Base-by-base conservation (phyloP, 2,888 invertebrate genomes). In the Blastobasis lacticolella region DNA sequence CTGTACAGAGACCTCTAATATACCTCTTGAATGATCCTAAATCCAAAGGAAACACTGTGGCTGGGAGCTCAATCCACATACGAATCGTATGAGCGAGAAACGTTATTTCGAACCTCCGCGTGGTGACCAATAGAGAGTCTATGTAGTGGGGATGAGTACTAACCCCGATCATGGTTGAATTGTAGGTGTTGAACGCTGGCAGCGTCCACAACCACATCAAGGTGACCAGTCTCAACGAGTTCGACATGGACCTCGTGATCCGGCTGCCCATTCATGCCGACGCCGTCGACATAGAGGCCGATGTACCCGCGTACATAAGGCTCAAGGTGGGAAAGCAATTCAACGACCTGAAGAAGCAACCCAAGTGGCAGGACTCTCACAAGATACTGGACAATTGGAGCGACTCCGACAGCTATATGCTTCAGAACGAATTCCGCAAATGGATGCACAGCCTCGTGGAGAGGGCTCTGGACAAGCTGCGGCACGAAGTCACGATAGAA, bases 171-270 rank as follows among this genome's bases (percentile, higher is more conserved):
- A 5, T n/a, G 23, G 23, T 23, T 23, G 23, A 5, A 48, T 54
- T 54, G 44, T 5, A 59, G 78, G 66, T 73, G 76, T 1, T 85
- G 54, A 90, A 81, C 57, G 90, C 89, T 0, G 92, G 92, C 8
- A 92, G 91, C 63, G 91, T 83, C 43, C 91, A 89, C 55, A 92
- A 92, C 61, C 82, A 85, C n/a, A 81, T 91, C 38, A 90, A 90
- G 69, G 86, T 91, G 0, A 84, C 88, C 4, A 82, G 85, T 51
- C 89, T 92, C 10, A 88, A 90, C 56, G 92, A 92, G 61, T 92
- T 88, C 58, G 92, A 92, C 62, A 79, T 92, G 67, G 90, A 92
- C 71, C 74, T 91, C 5, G 78, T 90, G 4, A 81, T 92, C 46
- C 75, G 81, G 0, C 64, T 92, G 10, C 90, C 91, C 0, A 23